Evolutionary conservation across 1,140 invertebrate genomes (phyloP).

Genomic region (Fopius arisanus): DNA sequence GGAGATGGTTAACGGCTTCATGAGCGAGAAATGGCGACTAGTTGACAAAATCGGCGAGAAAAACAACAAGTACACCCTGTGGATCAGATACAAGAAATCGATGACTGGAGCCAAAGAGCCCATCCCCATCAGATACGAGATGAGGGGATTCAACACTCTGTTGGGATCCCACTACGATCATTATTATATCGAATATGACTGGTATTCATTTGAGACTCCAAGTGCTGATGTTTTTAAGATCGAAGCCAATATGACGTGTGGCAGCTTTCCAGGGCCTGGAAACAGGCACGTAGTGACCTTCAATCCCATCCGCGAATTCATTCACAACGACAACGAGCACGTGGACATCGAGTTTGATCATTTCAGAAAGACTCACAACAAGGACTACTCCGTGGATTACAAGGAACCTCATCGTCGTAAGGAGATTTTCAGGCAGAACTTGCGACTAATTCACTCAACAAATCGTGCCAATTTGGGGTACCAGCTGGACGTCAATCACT

Average conservation of each 20-base stretch:
- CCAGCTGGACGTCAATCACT: conserved; percentile 83
- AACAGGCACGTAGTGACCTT: conserved; percentile 78
- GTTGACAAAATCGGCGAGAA: conserved; percentile 76
- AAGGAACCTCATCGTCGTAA: conserved; percentile 77
- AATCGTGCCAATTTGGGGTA: conserved; percentile 82
- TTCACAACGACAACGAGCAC: conserved; percentile 77
- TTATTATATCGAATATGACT: conserved; percentile 87
- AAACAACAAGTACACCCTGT: conserved; percentile 87
- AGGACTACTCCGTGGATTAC: conserved; percentile 69
- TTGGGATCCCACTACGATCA: conserved; percentile 96
- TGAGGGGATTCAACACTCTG: conserved; percentile 91
- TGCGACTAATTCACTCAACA: conserved; percentile 85
- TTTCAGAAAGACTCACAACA: conserved; percentile 80
- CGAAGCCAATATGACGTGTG: conserved; percentile 73
- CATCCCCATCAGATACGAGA: conserved; percentile 84
- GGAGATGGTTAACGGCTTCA: conserved; percentile 71
- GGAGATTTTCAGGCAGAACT: conserved; percentile 88
- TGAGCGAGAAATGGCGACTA: conserved; percentile 79
- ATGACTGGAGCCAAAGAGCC: conserved; percentile 59
- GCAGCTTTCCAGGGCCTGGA: conserved; percentile 88
- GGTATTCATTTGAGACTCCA: conserved; percentile 75
- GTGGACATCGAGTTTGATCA: conserved; percentile 79
- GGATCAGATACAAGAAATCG: conserved; percentile 73
- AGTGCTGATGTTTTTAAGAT: conserved; percentile 75
- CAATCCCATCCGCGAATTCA: conserved; percentile 94